Percentiles rank a stretch among this genome's conserved stretches.
These are phyloP conservation scores for Eupeodes corollae DNA, from an alignment of 1,140 invertebrate species.

Conservation along the genomic window DNA sequence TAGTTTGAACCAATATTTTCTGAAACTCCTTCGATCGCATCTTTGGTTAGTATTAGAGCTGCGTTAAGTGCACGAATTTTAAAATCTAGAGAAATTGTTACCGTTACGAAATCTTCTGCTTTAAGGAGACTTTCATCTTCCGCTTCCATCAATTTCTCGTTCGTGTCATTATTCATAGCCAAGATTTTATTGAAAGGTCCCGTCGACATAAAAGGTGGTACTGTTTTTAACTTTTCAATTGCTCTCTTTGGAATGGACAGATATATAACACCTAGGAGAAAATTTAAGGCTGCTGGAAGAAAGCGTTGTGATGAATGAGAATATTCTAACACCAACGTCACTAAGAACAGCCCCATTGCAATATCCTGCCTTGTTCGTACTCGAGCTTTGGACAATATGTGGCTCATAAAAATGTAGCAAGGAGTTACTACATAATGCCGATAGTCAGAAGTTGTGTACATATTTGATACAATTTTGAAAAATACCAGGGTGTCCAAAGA, in stretches of 20 bases:
- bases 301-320: slow-evolving; percentile 68
- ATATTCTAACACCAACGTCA: slow-evolving; percentile 65
- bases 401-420: slow-evolving; percentile 66
- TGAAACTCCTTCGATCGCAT: slow-evolving; percentile 43
- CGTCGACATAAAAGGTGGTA: slow-evolving; percentile 52
- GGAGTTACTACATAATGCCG: slow-evolving; percentile 76
- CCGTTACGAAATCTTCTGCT: slow-evolving; percentile 20
- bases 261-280: slow-evolving; percentile 56
- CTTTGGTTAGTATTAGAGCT: slow-evolving; percentile 43
- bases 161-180: slow-evolving; percentile 10
- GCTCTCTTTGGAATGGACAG: slow-evolving; percentile 46
- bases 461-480: slow-evolving; percentile 60
- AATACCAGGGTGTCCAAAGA: slow-evolving; percentile 62
- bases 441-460: slow-evolving; percentile 84
- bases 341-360: slow-evolving; percentile 66
- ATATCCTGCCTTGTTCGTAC: slow-evolving; percentile 55
- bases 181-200: slow-evolving; percentile 33
- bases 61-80: slow-evolving; percentile 46
- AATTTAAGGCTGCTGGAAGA: slow-evolving; percentile 66
- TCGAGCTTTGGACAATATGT: slow-evolving; percentile 56
- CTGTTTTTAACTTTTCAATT: slow-evolving; percentile 44
- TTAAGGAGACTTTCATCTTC: slow-evolving; percentile 12
- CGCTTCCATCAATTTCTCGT: slow-evolving; percentile 7
- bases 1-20: slow-evolving; percentile 36
- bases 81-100: slow-evolving; percentile 43